These are phyloP conservation scores for Prinia subflava DNA, from an alignment of 2,113 vertebrate genomes.

Conservation along the genomic window DNA sequence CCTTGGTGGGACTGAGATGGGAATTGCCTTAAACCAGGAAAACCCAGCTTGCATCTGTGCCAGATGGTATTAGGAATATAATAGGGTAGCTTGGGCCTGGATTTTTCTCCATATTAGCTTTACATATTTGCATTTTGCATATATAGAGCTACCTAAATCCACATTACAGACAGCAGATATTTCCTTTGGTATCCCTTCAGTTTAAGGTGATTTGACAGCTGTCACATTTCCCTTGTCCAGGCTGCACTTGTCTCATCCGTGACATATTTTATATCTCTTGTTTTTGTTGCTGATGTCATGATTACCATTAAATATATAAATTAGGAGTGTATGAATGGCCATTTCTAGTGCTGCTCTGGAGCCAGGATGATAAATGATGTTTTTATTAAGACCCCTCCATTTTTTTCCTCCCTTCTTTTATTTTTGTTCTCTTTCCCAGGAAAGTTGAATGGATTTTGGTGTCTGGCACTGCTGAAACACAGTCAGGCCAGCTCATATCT, in stretches of 20 bases:
- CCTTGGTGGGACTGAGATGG: not conserved
- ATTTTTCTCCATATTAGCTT: not conserved
- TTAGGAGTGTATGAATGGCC: not conserved
- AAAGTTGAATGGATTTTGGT: not conserved
- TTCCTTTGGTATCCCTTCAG: not conserved
- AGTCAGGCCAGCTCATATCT: not conserved
- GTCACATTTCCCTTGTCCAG: not conserved
- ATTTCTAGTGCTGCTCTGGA: not conserved
- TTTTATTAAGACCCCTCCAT: not conserved
- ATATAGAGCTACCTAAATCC: not conserved
- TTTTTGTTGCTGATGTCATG: not conserved
- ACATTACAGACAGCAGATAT: not conserved
- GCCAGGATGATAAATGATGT: not conserved
- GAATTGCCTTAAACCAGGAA: not conserved
- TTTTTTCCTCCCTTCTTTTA: fast-evolving
- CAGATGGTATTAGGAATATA: not conserved
- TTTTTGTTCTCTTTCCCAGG: not conserved
- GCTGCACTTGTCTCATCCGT: not conserved
- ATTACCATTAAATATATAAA: not conserved
- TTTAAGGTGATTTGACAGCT: not conserved
- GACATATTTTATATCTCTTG: not conserved
- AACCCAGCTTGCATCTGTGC: not conserved
- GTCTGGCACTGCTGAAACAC: not conserved
- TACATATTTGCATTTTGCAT: not conserved
- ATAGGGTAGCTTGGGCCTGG: not conserved